Base-by-base conservation (phyloP, 37 sponge, comb jelly and placozoan genomes). In the Geodia barretti region DNA sequence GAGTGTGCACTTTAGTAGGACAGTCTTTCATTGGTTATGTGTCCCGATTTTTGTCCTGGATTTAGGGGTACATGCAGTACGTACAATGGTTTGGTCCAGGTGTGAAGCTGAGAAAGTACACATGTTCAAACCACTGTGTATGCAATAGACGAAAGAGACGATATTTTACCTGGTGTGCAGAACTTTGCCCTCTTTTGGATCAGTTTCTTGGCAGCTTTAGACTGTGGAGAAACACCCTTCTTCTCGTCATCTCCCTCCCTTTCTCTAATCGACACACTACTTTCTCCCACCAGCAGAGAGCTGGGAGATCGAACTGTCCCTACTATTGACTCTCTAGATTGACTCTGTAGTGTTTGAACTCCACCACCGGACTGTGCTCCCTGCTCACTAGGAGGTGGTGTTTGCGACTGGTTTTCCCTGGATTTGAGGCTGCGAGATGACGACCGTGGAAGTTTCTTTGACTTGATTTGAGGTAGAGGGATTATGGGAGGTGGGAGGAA, bases 401-500 rank as follows among this genome's bases (percentile, higher is more conserved):
- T 65, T 65, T 5, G 32, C 23, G 32, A 65, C 67, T 31, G 9
- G 67, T 65, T 8, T 9, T 5, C 11, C 4, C 47, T 11, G 41
- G 73, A 73, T 14, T 21, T 73, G 40, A 20, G 19, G n/a, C 39
- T 39, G 42, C 26, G 41, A 1, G 43, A 7, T 39, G 19, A 19
- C 26, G 21, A 37, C 25, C 39, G 38, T 7, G 42, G 26, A 28
- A 20, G 25, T 37, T 77, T 77, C 41, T 47, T 47, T 14, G 7
- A 17, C 54, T 47, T 47, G 54, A 47, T 47, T 7, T 14, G 7
- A 47, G 54, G 54, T 47, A 17, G 54, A 17, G 70, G 80, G 37
- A 69, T 41, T 11, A 69, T 39, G 25, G 77, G 86, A 26, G 91
- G 91, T 25, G 91, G 91, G 25, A 90, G 41, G 64, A 68, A 84